Evolutionary conservation across 2,113 vertebrate species (phyloP), one percentile per base, ranked within the genome.

Genomic region (Chaetodon trifascialis): DNA sequence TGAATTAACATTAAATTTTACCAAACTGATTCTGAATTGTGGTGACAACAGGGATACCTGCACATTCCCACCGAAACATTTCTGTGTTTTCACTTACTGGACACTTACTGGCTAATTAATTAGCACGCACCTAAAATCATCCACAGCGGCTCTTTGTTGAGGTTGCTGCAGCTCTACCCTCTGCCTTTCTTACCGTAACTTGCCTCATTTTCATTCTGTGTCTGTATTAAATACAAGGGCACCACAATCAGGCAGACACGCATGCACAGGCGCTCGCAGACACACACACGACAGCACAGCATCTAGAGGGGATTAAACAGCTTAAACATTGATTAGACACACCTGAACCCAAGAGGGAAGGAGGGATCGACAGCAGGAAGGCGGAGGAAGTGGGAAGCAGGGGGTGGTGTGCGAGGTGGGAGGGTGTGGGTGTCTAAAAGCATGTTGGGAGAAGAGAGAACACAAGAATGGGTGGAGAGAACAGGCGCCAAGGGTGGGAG

Each of bases 271-370:
- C 7, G 15, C 58, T 62, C 7, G 16, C 69, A 83, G 49, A 68
- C 71, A 70, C 76, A 85, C 60, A 60, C 69, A 42, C 66, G 6
- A 49, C 52, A 64, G 59, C 40, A 4, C 76, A 51, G 78, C 84
- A 82, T 81, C 79, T 54, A 89, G 66, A 77, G 68, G 83, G 83
- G 85, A 90, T 90, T 89, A 81, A 87, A 86, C 74, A 86, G 86
- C 85, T 90, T 80, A 85, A 85, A 89, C 87, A 93, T 86, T 85
- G 86, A 93, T 92, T 90, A 85, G 85, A 82, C 81, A 89, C 86
- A 91, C 86, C 86, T 90, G 84, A 86, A 86, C 79, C 78, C 74
- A 77, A 62, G 67, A 83, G 84, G 74, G 59, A 89, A 58, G 63
- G 74, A 81, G 59, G 74, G 79, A 82, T 70, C 16, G 12, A 77